These are phyloP conservation scores for Colletes gigas DNA, from an alignment of 1,140 invertebrate species.

Conservation along the genomic window DNA sequence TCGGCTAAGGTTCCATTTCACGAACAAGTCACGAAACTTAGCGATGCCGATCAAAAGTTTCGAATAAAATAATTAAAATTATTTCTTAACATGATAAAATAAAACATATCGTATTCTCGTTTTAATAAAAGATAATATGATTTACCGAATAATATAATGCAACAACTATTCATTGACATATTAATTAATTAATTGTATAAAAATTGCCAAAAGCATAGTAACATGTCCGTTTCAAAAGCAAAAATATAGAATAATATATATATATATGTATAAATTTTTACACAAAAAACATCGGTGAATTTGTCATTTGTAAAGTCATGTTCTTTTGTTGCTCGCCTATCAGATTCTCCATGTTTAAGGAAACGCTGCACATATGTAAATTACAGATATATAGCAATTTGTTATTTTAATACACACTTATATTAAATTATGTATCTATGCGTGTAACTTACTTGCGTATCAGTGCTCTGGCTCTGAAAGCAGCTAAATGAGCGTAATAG, in stretches of 20 bases:
- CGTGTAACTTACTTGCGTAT: constrained; percentile 49
- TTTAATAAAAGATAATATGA: neutral
- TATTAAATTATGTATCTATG: neutral
- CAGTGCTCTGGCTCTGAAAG: constrained; percentile 84
- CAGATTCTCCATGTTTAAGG: constrained; percentile 56
- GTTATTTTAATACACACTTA: neutral
- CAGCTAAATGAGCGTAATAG: constrained; percentile 97
- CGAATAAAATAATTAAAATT: too few relatives aligned
- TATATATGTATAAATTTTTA: constrained; percentile 48
- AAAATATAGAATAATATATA: neutral
- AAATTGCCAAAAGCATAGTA: neutral
- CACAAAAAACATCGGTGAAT: constrained; percentile 78
- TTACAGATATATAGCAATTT: constrained; percentile 6
- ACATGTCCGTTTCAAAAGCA: neutral
- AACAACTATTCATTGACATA: neutral
- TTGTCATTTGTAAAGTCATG: constrained; percentile 52
- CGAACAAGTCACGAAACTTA: too few relatives aligned
- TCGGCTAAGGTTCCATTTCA: too few relatives aligned
- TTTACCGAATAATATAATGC: neutral
- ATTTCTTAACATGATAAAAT: too few relatives aligned
- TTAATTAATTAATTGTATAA: neutral
- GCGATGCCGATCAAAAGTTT: too few relatives aligned
- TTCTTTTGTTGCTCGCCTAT: constrained; percentile 57
- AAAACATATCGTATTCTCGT: too few relatives aligned
- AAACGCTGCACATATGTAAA: constrained; percentile 60